Evolutionary conservation across 2,888 invertebrate species (phyloP), one percentile per base, ranked within the genome.

Genomic region (Nymphalis urticae): DNA sequence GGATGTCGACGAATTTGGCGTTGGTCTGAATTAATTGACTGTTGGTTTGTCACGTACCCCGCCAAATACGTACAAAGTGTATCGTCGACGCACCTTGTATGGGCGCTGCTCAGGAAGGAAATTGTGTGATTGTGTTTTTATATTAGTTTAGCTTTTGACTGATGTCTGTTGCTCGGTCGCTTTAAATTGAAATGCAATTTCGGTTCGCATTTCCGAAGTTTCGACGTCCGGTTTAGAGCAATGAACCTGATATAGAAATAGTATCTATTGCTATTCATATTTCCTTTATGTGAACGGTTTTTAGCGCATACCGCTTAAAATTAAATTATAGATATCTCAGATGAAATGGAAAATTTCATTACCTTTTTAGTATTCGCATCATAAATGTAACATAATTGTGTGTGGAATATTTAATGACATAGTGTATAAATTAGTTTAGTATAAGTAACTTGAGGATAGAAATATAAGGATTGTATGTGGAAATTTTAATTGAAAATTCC

Each of bases 21-120:
- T 79, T 84, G 82, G 80, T 81, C 80, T 80, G 89, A 88, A 90
- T 91, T 90, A 91, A 90, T 92, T 91, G 70, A 68, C 69, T 67
- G 79, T 82, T 84, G 78, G 83, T 84, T 83, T 86, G 92, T 90
- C 91, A 92, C 92, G 92, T 92, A 86, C 77, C 76, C 79, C 69
- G 84, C 92, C 92, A 88, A 90, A 92, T 90, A 90, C 75, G 79
- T 70, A 73, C 76, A 77, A 79, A 75, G 80, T 82, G 77, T 83
- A 86, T 81, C 82, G 82, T 77, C 80, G 72, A 84, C 66, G 69
- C 69, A 54, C 79, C 90, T 80, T 89, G 80, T 89, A 89, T 79
- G 91, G 88, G 62, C 72, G 77, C 76, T 77, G 82, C 84, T 78
- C 83, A 85, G 92, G 90, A 91, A 90, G 89, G 87, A 87, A 87